A percentile compares a stretch with the other conserved stretches of the same genome.
Evolutionary conservation across 2,797 vertebrate species (phyloP).

Genomic region (Semotilus atromaculatus): DNA sequence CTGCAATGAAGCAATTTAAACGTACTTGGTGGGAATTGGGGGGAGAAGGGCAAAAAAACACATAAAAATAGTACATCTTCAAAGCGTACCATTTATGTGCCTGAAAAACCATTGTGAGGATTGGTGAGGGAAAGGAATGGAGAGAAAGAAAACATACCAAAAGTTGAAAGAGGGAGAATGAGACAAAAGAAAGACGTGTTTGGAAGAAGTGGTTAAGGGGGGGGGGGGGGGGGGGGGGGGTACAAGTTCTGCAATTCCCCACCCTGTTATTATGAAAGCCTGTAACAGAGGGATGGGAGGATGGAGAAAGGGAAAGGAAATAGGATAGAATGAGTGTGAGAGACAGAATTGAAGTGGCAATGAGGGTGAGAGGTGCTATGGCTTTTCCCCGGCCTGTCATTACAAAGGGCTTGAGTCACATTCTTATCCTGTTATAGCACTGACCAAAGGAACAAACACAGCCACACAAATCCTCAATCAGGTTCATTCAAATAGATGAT

Average conservation of each 20-base stretch:
- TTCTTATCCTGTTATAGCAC: conserved; percentile 81
- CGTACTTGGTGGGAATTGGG: conserved; percentile 62
- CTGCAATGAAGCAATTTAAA: conserved; percentile 72
- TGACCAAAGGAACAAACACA: too few species aligned
- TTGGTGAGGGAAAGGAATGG: conserved; percentile 39
- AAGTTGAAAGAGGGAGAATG: conserved; percentile 62
- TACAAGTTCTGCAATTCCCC: conserved; percentile 68
- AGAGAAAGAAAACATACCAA: conserved; percentile 44
- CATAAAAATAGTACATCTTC: conserved; percentile 75
- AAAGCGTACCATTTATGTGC: conserved; percentile 72
- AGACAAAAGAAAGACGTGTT: conserved; percentile 47
- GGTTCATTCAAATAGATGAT: conserved; percentile 28
- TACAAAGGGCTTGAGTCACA: conserved; percentile 78
- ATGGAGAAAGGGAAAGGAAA: conserved; percentile 17
- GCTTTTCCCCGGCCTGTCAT: conserved; percentile 82
- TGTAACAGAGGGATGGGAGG: conserved; percentile 36
- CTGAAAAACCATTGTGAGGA: conserved; percentile 60
- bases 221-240: too few species aligned
- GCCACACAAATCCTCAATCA: too few species aligned
- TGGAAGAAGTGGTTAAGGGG: conserved; percentile 33
- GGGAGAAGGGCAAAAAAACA: conserved; percentile 45
- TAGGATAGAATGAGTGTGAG: conserved; percentile 28
- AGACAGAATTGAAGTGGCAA: conserved; percentile 48
- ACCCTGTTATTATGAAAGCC: conserved; percentile 63
- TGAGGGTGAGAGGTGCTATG: conserved; percentile 75